These are phyloP conservation scores for Girardinus metallicus DNA, from an alignment of 2,797 vertebrate genomes.

Conservation along the genomic window DNA sequence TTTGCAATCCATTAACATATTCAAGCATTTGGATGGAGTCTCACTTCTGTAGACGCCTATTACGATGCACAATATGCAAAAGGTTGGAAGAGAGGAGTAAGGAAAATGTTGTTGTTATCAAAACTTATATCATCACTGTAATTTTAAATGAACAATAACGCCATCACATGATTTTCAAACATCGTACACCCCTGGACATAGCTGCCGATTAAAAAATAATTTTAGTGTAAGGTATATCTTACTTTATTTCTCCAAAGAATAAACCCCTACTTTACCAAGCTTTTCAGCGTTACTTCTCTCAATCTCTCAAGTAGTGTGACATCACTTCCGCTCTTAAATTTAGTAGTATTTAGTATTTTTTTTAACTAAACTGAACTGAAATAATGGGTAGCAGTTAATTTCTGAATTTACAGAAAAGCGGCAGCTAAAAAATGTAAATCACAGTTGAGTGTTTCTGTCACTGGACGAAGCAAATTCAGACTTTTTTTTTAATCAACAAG, in stretches of 20 bases:
- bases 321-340: neutral
- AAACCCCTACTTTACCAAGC: neutral
- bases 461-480: neutral
- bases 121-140: neutral
- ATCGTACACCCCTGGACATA: neutral
- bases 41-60: neutral
- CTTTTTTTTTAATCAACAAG: neutral
- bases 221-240: neutral
- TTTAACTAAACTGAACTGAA: neutral
- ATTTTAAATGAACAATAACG: neutral
- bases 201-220: neutral
- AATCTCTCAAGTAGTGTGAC: neutral
- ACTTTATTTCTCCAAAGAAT: neutral
- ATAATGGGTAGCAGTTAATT: neutral
- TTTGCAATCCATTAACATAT: neutral
- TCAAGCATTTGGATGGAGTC: neutral
- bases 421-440: neutral
- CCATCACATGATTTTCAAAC: neutral
- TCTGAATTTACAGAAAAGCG: neutral
- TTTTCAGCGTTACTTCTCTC: neutral
- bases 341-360: neutral
- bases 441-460: neutral
- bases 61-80: neutral
- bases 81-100: neutral
- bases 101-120: neutral